Base-by-base conservation (phyloP, 2,888 invertebrate genomes). In the Nephrocerus scutellatus region DNA sequence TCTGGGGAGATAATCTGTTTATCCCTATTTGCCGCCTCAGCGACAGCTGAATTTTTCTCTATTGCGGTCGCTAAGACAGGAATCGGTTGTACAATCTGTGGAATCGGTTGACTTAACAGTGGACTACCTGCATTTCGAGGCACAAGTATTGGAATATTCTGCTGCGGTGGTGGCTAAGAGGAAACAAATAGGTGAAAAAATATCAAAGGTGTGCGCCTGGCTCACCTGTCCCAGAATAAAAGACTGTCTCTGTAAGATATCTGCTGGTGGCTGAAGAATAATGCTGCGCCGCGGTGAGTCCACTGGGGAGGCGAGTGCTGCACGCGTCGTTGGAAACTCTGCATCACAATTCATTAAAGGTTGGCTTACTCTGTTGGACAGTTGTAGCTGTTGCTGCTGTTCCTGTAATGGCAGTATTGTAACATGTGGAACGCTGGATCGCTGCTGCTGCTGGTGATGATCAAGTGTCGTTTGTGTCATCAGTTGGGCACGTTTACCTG, bases 191-290 rank as follows among this genome's bases (percentile, higher is more conserved):
- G 15, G n/a, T 10, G n/a, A 4, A 6, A 5, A 21, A 10, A 12
- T 26, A 2, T 2, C 13, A 37, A 24, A 28, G 14, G 10, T 35
- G 2, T 26, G 13, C 9, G 15, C n/a, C 14, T 9, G 10, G 19
- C 44, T 52, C 43, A 66, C 66, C 53, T 65, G 64, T 47, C 61
- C 57, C 34, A 63, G 51, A 24, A 62, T 44, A 41, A 66, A 56
- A 13, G 57, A 50, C 13, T 59, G 54, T 10, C 53, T 52, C 28
- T 60, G 55, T 21, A 58, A 36, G 25, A 51, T 49, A 26, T 63
- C 60, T 2, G 61, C 56, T 1, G 74, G 73, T 9, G 75, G 74
- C 52, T 75, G 74, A 15, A 75, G 52, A 43, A 75, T 75, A 25
- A 75, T 74, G 55, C 74, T 74, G 20, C 57, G 55, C 31, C 56